Evolutionary conservation across 2,888 invertebrate genomes (phyloP), one percentile per base, ranked within the genome.

Genomic region (Loripinus fragilis): DNA sequence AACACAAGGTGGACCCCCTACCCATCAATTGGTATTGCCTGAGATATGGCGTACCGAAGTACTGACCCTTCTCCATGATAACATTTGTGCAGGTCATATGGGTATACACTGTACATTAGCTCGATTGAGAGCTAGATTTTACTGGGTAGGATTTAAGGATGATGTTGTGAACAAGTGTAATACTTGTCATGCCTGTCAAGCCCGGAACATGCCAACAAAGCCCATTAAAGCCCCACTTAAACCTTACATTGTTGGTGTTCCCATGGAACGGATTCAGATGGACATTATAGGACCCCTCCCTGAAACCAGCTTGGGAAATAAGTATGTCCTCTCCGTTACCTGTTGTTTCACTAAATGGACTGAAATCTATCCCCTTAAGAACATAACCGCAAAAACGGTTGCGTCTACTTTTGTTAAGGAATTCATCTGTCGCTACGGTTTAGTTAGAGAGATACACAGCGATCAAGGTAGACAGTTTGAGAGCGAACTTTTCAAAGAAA

Each of bases 331-430:
- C 35, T 23, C 41, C 2, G 41, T 35, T 28, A 33, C 35, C 8
- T 35, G 41, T 20, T 65, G 41, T 65, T 65, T 65, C 28, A 65
- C 35, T 3, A 30, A 23, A 28, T 65, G 65, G 65, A 65, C n/a
- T n/a, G 65, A 65, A 65, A 23, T 2, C n/a, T 65, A 65, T 35
- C 65, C 35, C 35, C 65, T 65, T n/a, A 65, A 65, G 35, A 23
- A 8, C 35, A 41, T 65, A n/a, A 33, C 65, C 2, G 65, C 65
- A 5, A 41, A 35, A 28, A 12, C 65, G 5, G 65, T 33, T 2
- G 65, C 65, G 2, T 25, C 35, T 2, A 35, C 33, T 10, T 41
- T 65, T n/a, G 65, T 65, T 3, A 41, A 65, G 10, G 38, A 65
- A 23, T 65, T 65, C 35, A 65, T 65, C 10, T n/a, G 65, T 65